Conservation (phyloP, 2,888 invertebrate genomes). For the Scaptomyza tumidula region DNA sequence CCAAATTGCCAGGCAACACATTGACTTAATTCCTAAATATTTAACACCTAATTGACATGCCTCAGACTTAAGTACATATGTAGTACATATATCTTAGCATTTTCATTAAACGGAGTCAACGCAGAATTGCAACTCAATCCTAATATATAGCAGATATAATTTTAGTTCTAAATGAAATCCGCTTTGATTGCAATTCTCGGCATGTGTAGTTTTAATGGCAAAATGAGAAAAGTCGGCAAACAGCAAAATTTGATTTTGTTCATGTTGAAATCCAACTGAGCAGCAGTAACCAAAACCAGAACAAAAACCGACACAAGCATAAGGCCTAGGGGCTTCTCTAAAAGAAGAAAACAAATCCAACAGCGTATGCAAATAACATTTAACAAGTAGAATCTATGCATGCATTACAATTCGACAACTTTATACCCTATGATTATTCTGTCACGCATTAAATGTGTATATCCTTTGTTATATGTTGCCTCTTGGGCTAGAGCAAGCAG, state of each 20-base stretch:
- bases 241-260: constrained; percentile 44
- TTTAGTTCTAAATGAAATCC: constrained; percentile 5
- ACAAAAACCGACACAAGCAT: too few species aligned
- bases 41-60: constrained; percentile 58
- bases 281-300: constrained; percentile 1
- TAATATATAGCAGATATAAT: not conserved
- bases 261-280: constrained; percentile 26
- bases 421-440: constrained; percentile 12
- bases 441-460: not conserved
- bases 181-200: constrained; percentile 19
- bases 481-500: not conserved
- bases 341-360: not conserved
- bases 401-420: not conserved
- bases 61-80: not conserved
- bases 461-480: not conserved
- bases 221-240: constrained; percentile 34
- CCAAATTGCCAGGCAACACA: constrained; percentile 38
- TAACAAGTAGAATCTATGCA: not conserved
- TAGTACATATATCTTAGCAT: not conserved
- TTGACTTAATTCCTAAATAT: constrained; percentile 27
- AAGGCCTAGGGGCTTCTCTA: not conserved
- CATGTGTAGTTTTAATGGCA: constrained; percentile 4
- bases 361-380: constrained; percentile 38
- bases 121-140: constrained; percentile 4
- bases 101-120: constrained; percentile 12